These are phyloP conservation scores for Gambusia affinis DNA, from an alignment of 2,113 vertebrate genomes.

Conservation along the genomic window DNA sequence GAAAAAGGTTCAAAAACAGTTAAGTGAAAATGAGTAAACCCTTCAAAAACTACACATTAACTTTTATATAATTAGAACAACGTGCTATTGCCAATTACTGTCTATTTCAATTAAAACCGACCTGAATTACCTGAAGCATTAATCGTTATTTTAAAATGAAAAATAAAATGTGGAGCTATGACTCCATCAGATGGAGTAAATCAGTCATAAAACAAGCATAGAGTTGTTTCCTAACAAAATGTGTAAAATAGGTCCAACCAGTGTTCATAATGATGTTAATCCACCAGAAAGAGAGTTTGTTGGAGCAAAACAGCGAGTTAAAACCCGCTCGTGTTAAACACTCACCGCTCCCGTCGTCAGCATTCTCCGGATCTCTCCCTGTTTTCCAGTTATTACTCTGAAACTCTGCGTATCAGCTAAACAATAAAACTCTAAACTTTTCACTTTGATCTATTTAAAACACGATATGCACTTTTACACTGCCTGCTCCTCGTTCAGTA, in stretches of 20 bases:
- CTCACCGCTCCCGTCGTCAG: slow-evolving; percentile 83
- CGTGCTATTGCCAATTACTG: neutral
- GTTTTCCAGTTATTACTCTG: slow-evolving; percentile 6
- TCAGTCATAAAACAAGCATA: neutral
- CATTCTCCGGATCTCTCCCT: slow-evolving; percentile 65
- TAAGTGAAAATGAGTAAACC: neutral
- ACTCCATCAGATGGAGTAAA: neutral
- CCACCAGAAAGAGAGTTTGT: neutral
- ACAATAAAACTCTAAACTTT: neutral
- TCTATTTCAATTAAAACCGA: neutral
- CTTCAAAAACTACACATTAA: neutral
- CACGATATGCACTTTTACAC: neutral
- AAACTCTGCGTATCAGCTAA: neutral
- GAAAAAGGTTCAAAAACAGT: no score
- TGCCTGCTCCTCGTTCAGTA: neutral
- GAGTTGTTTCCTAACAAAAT: neutral
- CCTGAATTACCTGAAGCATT: neutral
- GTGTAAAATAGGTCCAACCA: neutral
- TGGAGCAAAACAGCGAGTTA: neutral
- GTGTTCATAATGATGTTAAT: no score
- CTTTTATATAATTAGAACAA: neutral
- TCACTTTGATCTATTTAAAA: neutral
- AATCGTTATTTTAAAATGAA: neutral
- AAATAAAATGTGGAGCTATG: neutral
- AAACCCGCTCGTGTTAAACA: slow-evolving; percentile 2